Evolutionary conservation across 2,797 vertebrate genomes (phyloP), one percentile per base, ranked within the genome.

Genomic region (Clarias fuscus): DNA sequence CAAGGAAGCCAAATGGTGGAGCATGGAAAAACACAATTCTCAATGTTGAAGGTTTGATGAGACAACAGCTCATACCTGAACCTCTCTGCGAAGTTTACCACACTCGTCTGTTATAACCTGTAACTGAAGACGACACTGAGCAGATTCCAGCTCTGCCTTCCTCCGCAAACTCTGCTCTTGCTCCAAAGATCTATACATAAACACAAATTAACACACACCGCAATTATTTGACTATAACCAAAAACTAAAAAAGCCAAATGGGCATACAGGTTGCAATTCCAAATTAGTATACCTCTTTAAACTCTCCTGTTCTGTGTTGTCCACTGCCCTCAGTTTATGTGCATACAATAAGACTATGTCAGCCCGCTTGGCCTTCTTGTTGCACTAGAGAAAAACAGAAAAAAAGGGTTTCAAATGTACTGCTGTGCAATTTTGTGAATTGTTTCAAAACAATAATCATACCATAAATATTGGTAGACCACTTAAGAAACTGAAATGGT

Each of bases 281-380:
- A 76, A 27, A 71, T 48, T 6, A 56, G 1, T n/a, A 1, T 94
- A 99, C 98, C 93, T 98, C 87, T 96, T 98, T 89, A 98, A 91
- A 43, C 86, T 94, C 80, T 99, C 98, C 24, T 98, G 96, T 90
- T 99, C 98, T 0, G 93, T 95, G 88, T 97, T 99, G 85, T 99
- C 98, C 87, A 99, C 86, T 0, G 96, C 97, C 89, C 93, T 95
- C 88, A 99, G 76, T 48, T 95, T 97, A 0, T 96, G 95, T 0
- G 97, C 97, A 0, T 99, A 99, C 70, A 99, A 96, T 75, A 98
- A 85, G 85, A 99, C 96, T 0, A 99, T 97, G 89, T 99, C 98
- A 0, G 95, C 95, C 0, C 96, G 95, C 89, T 97, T 99, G 0
- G 97, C 97, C 84, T 97, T 98, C 94, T 97, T 99, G 91, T 99